Conservation (phyloP, 2,113 vertebrate species). For the Pseudolaguvia tuberculata region DNA sequence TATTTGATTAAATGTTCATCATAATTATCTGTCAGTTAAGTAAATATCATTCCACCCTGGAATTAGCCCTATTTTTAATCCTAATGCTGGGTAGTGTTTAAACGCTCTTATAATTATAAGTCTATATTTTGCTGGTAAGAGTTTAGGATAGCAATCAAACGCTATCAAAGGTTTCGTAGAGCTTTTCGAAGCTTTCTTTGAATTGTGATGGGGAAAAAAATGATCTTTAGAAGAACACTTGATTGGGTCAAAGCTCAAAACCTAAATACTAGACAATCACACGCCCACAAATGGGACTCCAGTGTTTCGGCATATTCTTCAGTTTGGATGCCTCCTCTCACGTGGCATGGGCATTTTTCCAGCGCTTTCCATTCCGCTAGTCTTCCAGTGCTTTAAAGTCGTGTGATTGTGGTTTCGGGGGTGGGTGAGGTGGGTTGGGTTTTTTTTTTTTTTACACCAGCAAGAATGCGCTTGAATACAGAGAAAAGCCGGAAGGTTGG, state of each 20-base stretch:
- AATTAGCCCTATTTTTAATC: no score
- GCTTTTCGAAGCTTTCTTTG: no score
- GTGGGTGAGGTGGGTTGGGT: constrained; percentile 35
- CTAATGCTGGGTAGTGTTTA: no score
- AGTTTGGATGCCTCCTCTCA: constrained; percentile 54
- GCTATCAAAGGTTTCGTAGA: no score
- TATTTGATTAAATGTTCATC: background rate
- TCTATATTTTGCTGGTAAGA: no score
- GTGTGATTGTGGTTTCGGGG: constrained; percentile 53
- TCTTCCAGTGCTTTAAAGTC: constrained; percentile 73
- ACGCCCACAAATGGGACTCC: constrained; percentile 1
- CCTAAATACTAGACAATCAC: background rate
- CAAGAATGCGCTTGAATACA: constrained; percentile 22
- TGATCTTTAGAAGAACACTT: background rate
- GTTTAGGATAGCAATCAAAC: no score
- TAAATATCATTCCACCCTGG: background rate
- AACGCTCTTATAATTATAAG: no score
- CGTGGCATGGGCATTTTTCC: constrained; percentile 58
- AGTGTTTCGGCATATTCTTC: constrained; percentile 24
- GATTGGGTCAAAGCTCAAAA: constrained; percentile 1
- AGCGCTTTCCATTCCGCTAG: constrained; percentile 65
- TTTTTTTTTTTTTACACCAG: no score
- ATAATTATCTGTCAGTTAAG: background rate
- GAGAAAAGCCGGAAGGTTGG: constrained; percentile 57
- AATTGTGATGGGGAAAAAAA: background rate